Evolutionary conservation across 2,797 vertebrate species (phyloP).

Genomic region (Aphelocoma californica): DNA sequence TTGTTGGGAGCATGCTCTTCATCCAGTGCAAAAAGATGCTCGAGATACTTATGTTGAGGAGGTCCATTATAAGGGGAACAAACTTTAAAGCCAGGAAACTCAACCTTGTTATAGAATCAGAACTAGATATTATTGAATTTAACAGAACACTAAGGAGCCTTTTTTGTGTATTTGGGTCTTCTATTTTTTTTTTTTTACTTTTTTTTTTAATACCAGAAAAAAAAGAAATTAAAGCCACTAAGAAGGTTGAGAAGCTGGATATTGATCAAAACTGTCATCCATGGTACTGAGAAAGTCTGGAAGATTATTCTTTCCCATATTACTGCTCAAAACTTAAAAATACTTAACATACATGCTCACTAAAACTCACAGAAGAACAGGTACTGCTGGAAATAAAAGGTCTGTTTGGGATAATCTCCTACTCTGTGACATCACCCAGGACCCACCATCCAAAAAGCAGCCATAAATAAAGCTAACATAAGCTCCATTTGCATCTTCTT

Average conservation of each 20-base stretch:
- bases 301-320: background rate
- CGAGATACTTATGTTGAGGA: background rate
- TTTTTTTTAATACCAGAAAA: background rate
- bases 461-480: background rate
- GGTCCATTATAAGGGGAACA: rapidly evolving
- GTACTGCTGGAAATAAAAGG: background rate
- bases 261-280: background rate
- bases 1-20: background rate
- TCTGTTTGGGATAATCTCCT: background rate
- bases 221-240: background rate
- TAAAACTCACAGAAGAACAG: background rate
- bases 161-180: background rate
- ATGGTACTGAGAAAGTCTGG: background rate
- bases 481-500: background rate
- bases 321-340: background rate
- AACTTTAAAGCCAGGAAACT: background rate
- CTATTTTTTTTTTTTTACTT: too few species aligned
- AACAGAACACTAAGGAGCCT: background rate
- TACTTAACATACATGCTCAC: background rate
- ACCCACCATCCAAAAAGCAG: background rate
- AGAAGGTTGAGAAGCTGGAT: background rate
- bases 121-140: background rate
- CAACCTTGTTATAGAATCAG: rapidly evolving
- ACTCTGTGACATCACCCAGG: background rate
- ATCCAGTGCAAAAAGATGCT: background rate